Conservation (phyloP, 2,113 vertebrate species). For the Elgaria multicarinata region DNA sequence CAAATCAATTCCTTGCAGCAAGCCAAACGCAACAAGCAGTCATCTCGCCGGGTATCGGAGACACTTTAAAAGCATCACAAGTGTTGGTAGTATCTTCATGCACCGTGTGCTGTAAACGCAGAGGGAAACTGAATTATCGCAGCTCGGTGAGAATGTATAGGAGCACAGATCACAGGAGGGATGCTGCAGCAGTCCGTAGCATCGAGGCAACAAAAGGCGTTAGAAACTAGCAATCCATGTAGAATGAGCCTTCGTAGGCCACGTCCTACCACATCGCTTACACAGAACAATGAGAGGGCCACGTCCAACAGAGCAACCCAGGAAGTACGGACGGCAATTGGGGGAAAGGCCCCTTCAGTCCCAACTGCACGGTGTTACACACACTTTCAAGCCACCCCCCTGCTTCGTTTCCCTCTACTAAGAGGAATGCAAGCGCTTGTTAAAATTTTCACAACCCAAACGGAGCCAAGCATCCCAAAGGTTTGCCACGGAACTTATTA, state of each 20-base stretch:
- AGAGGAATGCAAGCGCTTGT: neutral
- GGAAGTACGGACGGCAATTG: neutral
- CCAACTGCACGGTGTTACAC: neutral
- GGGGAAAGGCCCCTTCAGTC: neutral
- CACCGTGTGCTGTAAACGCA: conserved; percentile 2
- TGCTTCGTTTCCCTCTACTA: neutral
- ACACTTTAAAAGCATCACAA: conserved; percentile 43
- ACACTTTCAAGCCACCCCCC: neutral
- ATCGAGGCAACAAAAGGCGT: neutral
- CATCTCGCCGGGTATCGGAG: conserved; percentile 26
- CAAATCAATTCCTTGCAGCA: conserved; percentile 55
- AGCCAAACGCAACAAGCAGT: conserved; percentile 30
- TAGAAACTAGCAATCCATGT: neutral
- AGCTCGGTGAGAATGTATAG: neutral
- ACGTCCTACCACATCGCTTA: neutral
- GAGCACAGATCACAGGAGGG: neutral
- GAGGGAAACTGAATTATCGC: neutral
- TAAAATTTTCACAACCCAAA: neutral
- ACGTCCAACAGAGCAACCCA: neutral
- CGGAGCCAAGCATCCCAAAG: neutral
- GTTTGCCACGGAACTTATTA: neutral
- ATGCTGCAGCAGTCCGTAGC: neutral
- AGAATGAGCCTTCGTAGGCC: neutral
- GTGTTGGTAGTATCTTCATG: neutral
- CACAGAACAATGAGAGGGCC: neutral